These are phyloP conservation scores for Drosophila kepulauana DNA, from an alignment of 1,140 invertebrate genomes.

Conservation along the genomic window DNA sequence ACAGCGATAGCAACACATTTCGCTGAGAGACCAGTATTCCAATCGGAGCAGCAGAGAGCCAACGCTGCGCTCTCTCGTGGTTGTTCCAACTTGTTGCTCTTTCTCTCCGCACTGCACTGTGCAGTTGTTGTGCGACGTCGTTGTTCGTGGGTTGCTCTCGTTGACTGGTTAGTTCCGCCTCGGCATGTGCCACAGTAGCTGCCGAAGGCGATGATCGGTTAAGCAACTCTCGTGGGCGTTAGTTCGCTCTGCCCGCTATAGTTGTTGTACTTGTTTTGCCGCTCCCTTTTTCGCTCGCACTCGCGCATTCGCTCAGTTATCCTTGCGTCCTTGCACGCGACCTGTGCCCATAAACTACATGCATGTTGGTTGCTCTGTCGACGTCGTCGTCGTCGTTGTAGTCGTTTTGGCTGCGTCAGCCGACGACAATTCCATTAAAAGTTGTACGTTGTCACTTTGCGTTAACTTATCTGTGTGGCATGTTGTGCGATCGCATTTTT, in stretches of 20 bases:
- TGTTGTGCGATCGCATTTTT: constrained; percentile 84
- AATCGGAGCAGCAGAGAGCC: constrained; percentile 67
- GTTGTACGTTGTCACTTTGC: constrained; percentile 83
- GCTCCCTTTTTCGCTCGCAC: not conserved
- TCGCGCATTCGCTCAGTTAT: constrained; percentile 9
- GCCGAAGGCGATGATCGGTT: constrained; percentile 67
- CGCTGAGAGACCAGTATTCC: constrained; percentile 62
- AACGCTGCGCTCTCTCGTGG: not conserved
- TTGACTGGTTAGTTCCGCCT: constrained; percentile 71
- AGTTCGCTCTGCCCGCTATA: constrained; percentile 16
- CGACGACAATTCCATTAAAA: constrained; percentile 83
- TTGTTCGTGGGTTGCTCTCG: constrained; percentile 34
- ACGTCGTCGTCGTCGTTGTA: too few relatives aligned
- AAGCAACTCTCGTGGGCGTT: constrained; percentile 58
- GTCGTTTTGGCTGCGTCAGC: constrained; percentile 25
- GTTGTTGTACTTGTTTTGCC: not conserved
- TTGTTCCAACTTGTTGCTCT: not conserved
- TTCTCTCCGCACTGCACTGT: too few relatives aligned
- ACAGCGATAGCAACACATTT: constrained; percentile 17
- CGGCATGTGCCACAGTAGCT: constrained; percentile 81
- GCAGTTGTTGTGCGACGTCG: not conserved
- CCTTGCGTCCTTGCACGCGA: constrained; percentile 51
- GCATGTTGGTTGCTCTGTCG: not conserved
- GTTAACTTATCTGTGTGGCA: constrained; percentile 81
- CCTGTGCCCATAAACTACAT: constrained; percentile 40